Base-by-base conservation (phyloP, 2,888 invertebrate genomes). In the Diogma glabrata region DNA sequence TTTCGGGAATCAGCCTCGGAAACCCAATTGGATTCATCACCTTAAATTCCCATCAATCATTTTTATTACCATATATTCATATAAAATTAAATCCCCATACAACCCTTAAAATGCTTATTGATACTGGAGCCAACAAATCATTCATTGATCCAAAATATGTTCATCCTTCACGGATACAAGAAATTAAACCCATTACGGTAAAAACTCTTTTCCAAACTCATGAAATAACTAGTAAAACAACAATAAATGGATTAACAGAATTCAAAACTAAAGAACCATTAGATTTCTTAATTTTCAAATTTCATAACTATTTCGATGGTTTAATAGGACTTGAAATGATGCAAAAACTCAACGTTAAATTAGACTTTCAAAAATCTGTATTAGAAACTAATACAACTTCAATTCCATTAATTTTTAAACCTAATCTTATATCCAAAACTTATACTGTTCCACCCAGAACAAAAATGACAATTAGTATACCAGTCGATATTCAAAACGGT, bases 301-400 rank as follows among this genome's bases (percentile, higher is more conserved):
- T 36, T 8, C 36, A 36, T 17, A n/a, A 36, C 33, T 10, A 4
- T 33, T 33, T 7, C 4, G 12, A 33, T 33, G 5, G 5, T 33
- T 10, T 7, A 4, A 7, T 7, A 14, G 38, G 38, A 6, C 38
- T 38, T 10, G 38, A 38, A 16, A 38, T 16, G 16, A 38, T 38
- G 38, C 16, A 38, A 16, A 16, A 38, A 10, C 19, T 38, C 4
- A 19, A 19, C 2, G 19, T 38, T 9, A 53, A 52, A 52, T 26
- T 58, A 33, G 55, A 57, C 40, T 22, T 58, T 24, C 47, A 28
- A n/a, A 53, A 55, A 28, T 52, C 49, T 17, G 23, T 51, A 3
- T 38, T 56, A 20, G 36, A 51, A 46, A 53, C 49, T 3, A 47
- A 50, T 14, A 50, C 36, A 16, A 26, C 48, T 20, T 23, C 20